Conservation (phyloP, 2,113 vertebrate species). For the Eretmochelys imbricata region DNA sequence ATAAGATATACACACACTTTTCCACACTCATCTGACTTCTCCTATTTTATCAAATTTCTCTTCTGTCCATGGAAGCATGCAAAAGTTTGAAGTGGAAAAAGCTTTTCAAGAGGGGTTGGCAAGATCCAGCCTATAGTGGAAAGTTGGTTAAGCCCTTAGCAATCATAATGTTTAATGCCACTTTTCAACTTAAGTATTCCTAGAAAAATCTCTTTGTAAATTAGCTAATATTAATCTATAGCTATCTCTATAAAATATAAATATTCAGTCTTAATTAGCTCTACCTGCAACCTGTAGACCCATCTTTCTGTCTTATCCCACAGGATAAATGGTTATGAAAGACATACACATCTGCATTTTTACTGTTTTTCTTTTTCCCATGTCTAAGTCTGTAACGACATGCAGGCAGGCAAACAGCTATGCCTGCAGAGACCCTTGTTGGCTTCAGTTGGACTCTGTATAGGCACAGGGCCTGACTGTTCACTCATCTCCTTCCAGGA, state of each 20-base stretch:
- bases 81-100: neutral
- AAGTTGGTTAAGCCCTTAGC: neutral
- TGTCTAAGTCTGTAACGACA: neutral
- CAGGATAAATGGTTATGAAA: neutral
- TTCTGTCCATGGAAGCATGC: neutral
- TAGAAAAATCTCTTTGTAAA: neutral
- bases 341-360: accelerated
- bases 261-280: neutral
- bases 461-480: neutral
- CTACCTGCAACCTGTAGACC: neutral
- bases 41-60: neutral
- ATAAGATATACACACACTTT: neutral
- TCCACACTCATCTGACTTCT: neutral
- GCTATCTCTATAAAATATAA: neutral
- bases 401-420: accelerated
- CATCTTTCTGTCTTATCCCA: neutral
- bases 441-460: neutral
- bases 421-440: neutral
- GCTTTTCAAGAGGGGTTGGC: neutral
- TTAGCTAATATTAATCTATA: neutral
- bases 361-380: too few relatives aligned
- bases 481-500: neutral
- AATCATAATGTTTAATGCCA: neutral
- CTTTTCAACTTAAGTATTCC: neutral
- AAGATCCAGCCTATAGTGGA: neutral